Percentiles rank a stretch among this genome's conserved stretches.
Evolutionary conservation across 2,113 vertebrate genomes (phyloP).

Genomic region (Cyanocitta stelleri): DNA sequence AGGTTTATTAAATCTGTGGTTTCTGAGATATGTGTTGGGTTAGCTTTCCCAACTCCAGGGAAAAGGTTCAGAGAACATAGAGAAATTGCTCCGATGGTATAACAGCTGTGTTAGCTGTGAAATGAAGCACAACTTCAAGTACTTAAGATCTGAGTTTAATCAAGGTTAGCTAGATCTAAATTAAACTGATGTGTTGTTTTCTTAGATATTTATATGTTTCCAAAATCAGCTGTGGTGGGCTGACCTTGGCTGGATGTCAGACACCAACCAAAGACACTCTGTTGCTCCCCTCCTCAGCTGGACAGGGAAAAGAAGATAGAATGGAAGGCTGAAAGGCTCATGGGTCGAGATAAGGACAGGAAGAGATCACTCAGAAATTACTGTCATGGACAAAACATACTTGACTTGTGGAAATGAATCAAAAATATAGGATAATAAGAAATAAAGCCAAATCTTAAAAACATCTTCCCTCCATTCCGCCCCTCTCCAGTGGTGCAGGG

Average conservation of each 20-base stretch:
- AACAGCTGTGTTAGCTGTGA: neutral
- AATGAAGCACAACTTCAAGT: neutral
- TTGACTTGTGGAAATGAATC: neutral
- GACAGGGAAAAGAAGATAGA: neutral
- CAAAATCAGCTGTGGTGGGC: neutral
- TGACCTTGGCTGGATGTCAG: neutral
- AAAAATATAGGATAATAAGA: neutral
- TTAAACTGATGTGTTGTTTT: neutral
- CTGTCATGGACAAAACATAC: neutral
- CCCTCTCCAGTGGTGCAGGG: neutral
- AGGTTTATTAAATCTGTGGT: neutral
- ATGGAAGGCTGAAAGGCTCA: neutral
- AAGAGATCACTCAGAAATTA: neutral
- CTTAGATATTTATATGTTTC: neutral
- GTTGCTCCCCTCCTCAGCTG: neutral
- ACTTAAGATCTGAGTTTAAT: neutral
- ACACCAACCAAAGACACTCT: neutral
- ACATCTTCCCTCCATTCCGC: neutral
- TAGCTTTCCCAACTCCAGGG: neutral
- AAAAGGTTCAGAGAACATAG: neutral
- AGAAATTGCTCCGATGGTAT: neutral
- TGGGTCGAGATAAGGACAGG: neutral
- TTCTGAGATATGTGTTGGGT: neutral
- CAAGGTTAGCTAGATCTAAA: neutral
- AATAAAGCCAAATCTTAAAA: neutral